These are phyloP conservation scores for Xestoiulus laeticollis DNA, from an alignment of 2,888 invertebrate genomes.

Conservation along the genomic window DNA sequence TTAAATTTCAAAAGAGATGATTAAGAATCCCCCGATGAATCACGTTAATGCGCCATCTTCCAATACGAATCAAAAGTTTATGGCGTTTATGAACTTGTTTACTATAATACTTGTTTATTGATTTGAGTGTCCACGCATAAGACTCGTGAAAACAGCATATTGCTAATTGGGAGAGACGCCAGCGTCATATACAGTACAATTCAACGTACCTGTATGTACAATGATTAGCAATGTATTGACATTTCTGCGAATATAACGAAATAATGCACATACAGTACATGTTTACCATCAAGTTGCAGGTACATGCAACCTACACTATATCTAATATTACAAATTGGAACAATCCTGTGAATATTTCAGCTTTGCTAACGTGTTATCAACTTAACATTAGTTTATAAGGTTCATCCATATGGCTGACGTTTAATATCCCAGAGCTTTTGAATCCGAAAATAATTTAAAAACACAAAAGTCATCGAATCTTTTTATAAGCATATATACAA, in stretches of 20 bases:
- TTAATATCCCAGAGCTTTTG: too few species aligned
- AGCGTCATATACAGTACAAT: neutral
- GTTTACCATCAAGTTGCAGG: too few species aligned
- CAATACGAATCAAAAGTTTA: neutral
- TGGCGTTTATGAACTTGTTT: neutral
- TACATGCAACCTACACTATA: too few species aligned
- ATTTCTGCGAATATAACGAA: neutral
- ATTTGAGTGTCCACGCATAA: neutral
- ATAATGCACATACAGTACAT: too few species aligned
- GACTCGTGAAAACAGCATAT: neutral
- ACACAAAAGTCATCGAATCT: neutral
- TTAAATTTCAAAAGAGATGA: neutral
- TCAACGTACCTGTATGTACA: neutral
- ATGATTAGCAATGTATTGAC: neutral
- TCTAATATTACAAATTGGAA: too few species aligned
- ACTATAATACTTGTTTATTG: too few species aligned
- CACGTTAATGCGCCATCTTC: neutral
- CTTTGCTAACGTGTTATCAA: too few species aligned
- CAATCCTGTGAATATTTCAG: too few species aligned
- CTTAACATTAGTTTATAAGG: too few species aligned
- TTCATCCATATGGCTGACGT: too few species aligned
- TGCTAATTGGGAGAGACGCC: neutral
- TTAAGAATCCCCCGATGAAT: neutral
- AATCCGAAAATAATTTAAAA: neutral
- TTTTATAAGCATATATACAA: too few species aligned